Evolutionary conservation across 2,888 invertebrate genomes (phyloP).

Genomic region (Hedya salicella): DNA sequence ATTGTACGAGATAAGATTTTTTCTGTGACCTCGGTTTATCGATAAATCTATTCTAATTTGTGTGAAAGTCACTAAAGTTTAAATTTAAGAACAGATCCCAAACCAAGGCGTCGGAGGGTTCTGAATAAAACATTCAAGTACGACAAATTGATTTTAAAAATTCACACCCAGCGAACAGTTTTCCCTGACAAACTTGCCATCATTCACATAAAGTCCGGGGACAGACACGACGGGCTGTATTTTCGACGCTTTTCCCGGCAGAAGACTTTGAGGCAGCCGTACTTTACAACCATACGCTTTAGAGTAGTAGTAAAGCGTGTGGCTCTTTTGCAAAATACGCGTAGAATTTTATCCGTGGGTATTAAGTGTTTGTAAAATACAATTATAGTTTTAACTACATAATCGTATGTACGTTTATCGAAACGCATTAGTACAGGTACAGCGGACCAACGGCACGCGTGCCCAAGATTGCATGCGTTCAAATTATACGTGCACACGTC

Average conservation of each 20-base stretch:
- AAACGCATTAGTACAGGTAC: too few species aligned
- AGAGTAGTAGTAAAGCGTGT: not conserved
- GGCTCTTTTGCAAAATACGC: too few species aligned
- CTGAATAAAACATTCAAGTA: conserved; percentile 19
- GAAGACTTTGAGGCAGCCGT: conserved; percentile 2
- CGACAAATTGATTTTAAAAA: conserved; percentile 35
- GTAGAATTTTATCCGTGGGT: too few species aligned
- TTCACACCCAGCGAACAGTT: conserved; percentile 5
- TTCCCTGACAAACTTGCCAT: not conserved
- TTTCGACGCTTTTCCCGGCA: not conserved
- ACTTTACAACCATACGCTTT: not conserved
- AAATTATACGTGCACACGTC: too few species aligned
- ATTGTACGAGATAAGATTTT: not conserved
- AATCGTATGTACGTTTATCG: too few species aligned
- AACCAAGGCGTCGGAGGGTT: not conserved
- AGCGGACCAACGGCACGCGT: too few species aligned
- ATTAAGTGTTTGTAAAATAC: too few species aligned
- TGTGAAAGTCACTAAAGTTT: not conserved
- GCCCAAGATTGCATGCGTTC: too few species aligned
- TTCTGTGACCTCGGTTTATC: not conserved
- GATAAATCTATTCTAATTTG: not conserved
- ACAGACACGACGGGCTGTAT: not conserved
- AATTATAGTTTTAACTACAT: too few species aligned
- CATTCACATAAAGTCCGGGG: not conserved
- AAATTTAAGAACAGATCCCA: not conserved